Evolutionary conservation across 1,140 invertebrate genomes (phyloP).

Genomic region (Cydia pomonella): DNA sequence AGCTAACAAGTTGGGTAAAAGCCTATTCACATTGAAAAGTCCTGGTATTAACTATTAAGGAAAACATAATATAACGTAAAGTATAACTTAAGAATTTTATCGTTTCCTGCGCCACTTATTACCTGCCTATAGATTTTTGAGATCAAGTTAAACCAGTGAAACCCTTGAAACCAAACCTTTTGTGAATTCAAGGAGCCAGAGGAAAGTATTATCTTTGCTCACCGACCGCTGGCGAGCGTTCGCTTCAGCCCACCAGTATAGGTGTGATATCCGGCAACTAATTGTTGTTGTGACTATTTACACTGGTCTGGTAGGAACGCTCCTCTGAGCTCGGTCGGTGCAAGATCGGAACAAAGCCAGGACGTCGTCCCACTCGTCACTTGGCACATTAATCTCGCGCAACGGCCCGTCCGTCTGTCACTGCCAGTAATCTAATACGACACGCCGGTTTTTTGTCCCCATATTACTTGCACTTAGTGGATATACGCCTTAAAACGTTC

Average conservation of each 20-base stretch:
- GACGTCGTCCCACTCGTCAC: constrained; percentile 71
- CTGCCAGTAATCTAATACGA: constrained; percentile 77
- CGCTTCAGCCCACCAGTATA: neutral
- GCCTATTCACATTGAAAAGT: too few relatives aligned
- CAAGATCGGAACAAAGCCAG: constrained; percentile 32
- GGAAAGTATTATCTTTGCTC: neutral
- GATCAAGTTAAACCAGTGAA: neutral
- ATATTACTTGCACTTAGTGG: constrained; percentile 63
- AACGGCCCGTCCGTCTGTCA: constrained; percentile 73
- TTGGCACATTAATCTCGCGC: constrained; percentile 75
- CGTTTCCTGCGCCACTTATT: too few relatives aligned
- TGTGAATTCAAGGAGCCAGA: neutral
- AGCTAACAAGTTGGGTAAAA: too few relatives aligned
- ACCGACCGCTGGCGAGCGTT: neutral
- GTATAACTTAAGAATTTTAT: too few relatives aligned
- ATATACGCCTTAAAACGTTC: constrained; percentile 65
- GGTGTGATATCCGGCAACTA: neutral
- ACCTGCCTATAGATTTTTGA: neutral
- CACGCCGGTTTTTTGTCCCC: constrained; percentile 75
- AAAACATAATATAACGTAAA: too few relatives aligned
- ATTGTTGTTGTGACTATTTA: neutral
- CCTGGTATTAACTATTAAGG: too few relatives aligned
- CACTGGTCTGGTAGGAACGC: neutral
- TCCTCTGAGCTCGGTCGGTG: neutral
- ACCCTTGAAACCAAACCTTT: neutral